Evolutionary conservation across 1,140 invertebrate genomes (phyloP).

Genomic region (Eumaeus atala): DNA sequence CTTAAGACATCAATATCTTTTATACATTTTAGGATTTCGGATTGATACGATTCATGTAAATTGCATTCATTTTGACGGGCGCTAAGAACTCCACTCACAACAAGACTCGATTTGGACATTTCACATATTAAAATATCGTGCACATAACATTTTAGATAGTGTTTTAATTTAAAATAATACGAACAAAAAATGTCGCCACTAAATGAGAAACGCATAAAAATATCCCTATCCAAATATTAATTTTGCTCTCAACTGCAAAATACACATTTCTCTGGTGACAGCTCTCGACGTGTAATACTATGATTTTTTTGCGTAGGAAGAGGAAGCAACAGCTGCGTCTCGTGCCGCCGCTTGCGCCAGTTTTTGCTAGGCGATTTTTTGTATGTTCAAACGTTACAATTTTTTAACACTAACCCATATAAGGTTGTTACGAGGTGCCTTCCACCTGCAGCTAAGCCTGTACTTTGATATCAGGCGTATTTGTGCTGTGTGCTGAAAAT

Average conservation of each 20-base stretch:
- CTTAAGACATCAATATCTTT: too few species aligned
- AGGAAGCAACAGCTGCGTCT: slow-evolving; percentile 65
- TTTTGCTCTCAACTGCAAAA: slow-evolving; percentile 24
- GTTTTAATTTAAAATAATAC: not conserved
- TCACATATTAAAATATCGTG: too few species aligned
- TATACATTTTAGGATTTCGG: too few species aligned
- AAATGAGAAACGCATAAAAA: slow-evolving; percentile 13
- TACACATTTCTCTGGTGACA: slow-evolving; percentile 44
- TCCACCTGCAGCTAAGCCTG: not conserved
- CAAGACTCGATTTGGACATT: too few species aligned
- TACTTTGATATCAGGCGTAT: too few species aligned
- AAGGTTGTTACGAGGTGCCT: slow-evolving; percentile 8
- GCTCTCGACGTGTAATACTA: slow-evolving; percentile 46
- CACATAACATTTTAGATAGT: too few species aligned
- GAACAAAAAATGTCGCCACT: not conserved
- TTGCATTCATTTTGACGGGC: too few species aligned
- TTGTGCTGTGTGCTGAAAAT: too few species aligned
- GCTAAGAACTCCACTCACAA: too few species aligned
- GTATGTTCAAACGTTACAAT: slow-evolving; percentile 28
- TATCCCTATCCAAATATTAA: slow-evolving; percentile 19
- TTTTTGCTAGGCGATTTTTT: slow-evolving; percentile 58
- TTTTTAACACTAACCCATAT: slow-evolving; percentile 18
- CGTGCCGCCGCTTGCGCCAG: slow-evolving; percentile 47
- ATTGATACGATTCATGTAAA: too few species aligned
- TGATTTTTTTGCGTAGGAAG: slow-evolving; percentile 51